These are phyloP conservation scores for Characodon lateralis DNA, from an alignment of 2,797 vertebrate genomes.

Conservation along the genomic window DNA sequence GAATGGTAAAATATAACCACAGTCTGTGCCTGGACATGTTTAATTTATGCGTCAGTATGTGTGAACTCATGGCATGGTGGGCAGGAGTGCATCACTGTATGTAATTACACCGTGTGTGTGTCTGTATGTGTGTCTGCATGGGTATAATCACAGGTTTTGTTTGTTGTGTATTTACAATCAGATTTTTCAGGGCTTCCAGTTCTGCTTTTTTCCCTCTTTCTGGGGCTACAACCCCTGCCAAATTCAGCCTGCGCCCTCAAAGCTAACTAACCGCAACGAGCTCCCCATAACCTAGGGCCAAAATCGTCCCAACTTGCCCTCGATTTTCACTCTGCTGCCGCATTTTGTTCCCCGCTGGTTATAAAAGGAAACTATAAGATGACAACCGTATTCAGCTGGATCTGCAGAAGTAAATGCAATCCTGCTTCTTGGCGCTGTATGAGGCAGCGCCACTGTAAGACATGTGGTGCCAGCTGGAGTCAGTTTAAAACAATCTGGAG, in stretches of 20 bases:
- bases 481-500: conserved; percentile 56
- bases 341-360: conserved; percentile 44
- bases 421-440: conserved; percentile 58
- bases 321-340: conserved; percentile 60
- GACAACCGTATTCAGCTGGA: conserved; percentile 49
- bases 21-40: conserved; percentile 47
- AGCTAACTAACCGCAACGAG: conserved; percentile 66
- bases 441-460: conserved; percentile 55
- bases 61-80: conserved; percentile 50
- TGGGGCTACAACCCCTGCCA: conserved; percentile 63
- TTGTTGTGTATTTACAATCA: conserved; percentile 44
- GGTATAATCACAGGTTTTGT: conserved; percentile 70
- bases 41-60: conserved; percentile 56
- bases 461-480: conserved; percentile 52
- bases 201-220: conserved; percentile 51
- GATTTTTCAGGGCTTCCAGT: conserved; percentile 50
- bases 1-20: conserved; percentile 49
- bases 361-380: conserved; percentile 60
- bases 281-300: conserved; percentile 62
- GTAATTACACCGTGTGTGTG: conserved; percentile 59
- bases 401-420: conserved; percentile 43
- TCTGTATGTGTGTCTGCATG: conserved; percentile 35
- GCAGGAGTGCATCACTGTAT: conserved; percentile 63
- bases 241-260: conserved; percentile 58
- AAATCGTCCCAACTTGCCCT: conserved; percentile 67